Evolutionary conservation across 2,797 vertebrate genomes (phyloP), one percentile per base, ranked within the genome.

Genomic region (Dendrocincla fuliginosa): DNA sequence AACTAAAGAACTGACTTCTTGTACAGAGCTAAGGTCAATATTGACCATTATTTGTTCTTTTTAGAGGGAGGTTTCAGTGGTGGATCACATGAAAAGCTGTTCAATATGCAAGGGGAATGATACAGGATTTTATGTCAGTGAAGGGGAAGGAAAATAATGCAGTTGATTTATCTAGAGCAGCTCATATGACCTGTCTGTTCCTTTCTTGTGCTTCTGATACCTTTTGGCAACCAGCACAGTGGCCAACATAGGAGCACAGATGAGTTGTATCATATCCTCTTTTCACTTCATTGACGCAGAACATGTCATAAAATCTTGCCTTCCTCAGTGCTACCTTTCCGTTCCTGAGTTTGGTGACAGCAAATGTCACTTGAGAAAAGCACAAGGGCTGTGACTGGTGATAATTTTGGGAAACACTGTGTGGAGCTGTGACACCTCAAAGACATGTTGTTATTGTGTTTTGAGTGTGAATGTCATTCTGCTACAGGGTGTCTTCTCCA

Each of bases 341-440:
- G 0, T 44, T 83, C 49, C 61, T 23, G 39, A 73, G 35, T 52
- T 15, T 53, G 73, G 20, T 91, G 93, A 84, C 82, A 91, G 91
- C 47, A 85, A 49, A 84, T 69, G 61, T 86, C 79, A 89, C 37
- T 70, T 35, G 37, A 81, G 79, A 61, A 56, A 65, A 69, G 65
- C 57, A 75, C 39, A 41, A 49, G 52, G 33, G 15, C 70, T 92
- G 0, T 50, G 73, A 87, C 25, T 68, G 77, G 17, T 56, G 81
- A 17, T 84, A 22, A 65, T 89, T 85, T 64, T 8, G 16, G 35
- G 59, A 73, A 64, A 19, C 5, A 5, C 1, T 0, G 1, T 39
- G 50, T 73, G 78, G 69, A 68, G 32, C 55, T 81, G 15, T 75
- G 71, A 78, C 77, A 63, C 65, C 53, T 75, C 2, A 6, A 81